These are phyloP conservation scores for Formicarius rufipectus DNA, from an alignment of 2,113 vertebrate genomes.

Conservation along the genomic window DNA sequence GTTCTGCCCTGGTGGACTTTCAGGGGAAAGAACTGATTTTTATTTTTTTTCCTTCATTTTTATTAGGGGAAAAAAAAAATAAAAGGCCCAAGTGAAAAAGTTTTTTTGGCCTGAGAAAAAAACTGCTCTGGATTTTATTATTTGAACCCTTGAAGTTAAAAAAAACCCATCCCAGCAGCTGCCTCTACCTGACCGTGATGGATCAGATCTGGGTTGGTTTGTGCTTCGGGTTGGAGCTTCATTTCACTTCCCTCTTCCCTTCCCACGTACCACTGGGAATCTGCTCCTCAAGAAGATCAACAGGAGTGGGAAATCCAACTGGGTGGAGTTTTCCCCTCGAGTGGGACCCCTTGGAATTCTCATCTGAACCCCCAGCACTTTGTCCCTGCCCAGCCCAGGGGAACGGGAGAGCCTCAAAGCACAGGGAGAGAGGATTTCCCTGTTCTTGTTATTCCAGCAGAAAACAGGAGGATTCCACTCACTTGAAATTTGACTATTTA, in stretches of 20 bases:
- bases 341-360: not conserved
- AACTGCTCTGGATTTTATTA: slow-evolving; percentile 24
- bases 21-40: not conserved
- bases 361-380: not conserved
- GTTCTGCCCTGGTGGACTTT: not conserved
- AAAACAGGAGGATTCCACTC: not conserved
- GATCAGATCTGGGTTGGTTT: not conserved
- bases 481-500: too few relatives aligned
- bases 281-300: not conserved
- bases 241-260: not conserved
- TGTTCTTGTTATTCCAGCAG: not conserved
- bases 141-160: not conserved
- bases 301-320: not conserved
- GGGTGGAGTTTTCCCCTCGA: not conserved
- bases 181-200: not conserved
- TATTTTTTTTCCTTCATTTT: not conserved
- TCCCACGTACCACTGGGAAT: not conserved
- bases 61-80: not conserved
- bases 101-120: not conserved
- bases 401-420: not conserved
- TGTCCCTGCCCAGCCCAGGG: not conserved
- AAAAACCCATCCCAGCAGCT: not conserved
- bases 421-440: not conserved
- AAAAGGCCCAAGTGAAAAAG: not conserved
- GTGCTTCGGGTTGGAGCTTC: not conserved